phyloP scores from a whole-genome alignment of 2,888 invertebrate species.

The Rhingia campestris region DNA sequence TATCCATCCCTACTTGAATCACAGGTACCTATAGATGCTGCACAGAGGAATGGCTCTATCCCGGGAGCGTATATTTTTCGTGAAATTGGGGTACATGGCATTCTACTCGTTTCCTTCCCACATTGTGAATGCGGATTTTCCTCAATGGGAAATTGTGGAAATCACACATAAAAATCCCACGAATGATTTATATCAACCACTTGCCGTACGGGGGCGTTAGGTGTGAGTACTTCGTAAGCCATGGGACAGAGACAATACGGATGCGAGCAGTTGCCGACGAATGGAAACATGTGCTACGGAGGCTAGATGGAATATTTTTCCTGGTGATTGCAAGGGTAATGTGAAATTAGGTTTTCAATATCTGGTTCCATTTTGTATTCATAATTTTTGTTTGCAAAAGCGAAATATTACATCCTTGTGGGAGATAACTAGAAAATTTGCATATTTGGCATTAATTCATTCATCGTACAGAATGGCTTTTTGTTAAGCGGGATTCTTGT shows the following conservation, averaged over 20 bases:
- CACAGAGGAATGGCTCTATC: neutral
- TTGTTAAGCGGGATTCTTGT: no score
- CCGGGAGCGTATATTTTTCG: neutral
- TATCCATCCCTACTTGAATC: slow-evolving; percentile 20
- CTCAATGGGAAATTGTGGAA: slow-evolving; percentile 43
- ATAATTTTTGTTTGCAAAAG: no score
- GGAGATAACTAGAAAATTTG: no score
- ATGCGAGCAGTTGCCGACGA: slow-evolving; percentile 34
- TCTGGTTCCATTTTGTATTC: no score
- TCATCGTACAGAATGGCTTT: no score
- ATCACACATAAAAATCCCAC: slow-evolving; percentile 65
- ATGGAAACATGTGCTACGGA: slow-evolving; percentile 55
- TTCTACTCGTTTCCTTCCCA: neutral
- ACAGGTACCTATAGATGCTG: neutral
- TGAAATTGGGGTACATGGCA: neutral
- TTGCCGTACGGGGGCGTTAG: slow-evolving; percentile 22
- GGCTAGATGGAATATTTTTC: slow-evolving; percentile 29
- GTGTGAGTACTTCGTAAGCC: neutral
- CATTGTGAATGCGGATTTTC: slow-evolving; percentile 1
- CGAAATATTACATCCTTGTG: no score
- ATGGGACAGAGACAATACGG: neutral
- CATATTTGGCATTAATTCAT: no score
- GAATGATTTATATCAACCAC: slow-evolving; percentile 73
- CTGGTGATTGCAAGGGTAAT: slow-evolving; percentile 4
- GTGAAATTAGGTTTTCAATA: no score